phyloP scores from a whole-genome alignment of 2,888 invertebrate genomes.

The Stenodema calcarata region DNA sequence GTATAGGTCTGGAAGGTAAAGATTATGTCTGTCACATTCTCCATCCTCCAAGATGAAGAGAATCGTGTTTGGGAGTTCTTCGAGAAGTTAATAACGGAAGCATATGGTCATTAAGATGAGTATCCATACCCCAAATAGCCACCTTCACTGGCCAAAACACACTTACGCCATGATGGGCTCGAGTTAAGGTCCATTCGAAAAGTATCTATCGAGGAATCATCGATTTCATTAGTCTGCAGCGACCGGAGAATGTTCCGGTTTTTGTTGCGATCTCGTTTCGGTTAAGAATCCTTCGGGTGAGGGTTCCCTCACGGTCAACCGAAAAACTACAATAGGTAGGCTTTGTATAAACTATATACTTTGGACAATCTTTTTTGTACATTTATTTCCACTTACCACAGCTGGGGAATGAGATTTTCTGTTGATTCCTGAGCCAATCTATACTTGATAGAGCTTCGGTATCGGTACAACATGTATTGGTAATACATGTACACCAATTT shows the following conservation, averaged over 20 bases:
- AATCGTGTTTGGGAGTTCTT: slow-evolving; percentile 27
- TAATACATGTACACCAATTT: too few species aligned
- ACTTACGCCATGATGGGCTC: background rate
- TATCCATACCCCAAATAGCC: background rate
- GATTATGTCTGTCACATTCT: slow-evolving; percentile 35
- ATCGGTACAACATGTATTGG: too few species aligned
- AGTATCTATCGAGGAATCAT: background rate
- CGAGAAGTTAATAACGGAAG: slow-evolving; percentile 34
- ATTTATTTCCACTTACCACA: too few species aligned
- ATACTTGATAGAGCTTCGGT: too few species aligned
- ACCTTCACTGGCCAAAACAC: slow-evolving; percentile 5
- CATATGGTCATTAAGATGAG: slow-evolving; percentile 27
- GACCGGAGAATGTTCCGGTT: background rate
- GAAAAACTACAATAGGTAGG: background rate
- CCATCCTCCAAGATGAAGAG: slow-evolving; percentile 1
- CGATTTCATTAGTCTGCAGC: background rate
- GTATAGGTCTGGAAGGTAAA: slow-evolving; percentile 31
- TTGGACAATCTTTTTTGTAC: too few species aligned
- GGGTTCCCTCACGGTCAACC: background rate
- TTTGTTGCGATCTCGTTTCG: background rate
- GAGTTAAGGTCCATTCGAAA: background rate
- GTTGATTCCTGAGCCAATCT: too few species aligned
- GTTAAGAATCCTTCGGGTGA: background rate
- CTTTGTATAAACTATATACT: too few species aligned
- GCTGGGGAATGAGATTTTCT: too few species aligned